Percentiles rank a stretch among this genome's conserved stretches.
Evolutionary conservation across 2,888 invertebrate species (phyloP).

Genomic region (Leucoma salicis): DNA sequence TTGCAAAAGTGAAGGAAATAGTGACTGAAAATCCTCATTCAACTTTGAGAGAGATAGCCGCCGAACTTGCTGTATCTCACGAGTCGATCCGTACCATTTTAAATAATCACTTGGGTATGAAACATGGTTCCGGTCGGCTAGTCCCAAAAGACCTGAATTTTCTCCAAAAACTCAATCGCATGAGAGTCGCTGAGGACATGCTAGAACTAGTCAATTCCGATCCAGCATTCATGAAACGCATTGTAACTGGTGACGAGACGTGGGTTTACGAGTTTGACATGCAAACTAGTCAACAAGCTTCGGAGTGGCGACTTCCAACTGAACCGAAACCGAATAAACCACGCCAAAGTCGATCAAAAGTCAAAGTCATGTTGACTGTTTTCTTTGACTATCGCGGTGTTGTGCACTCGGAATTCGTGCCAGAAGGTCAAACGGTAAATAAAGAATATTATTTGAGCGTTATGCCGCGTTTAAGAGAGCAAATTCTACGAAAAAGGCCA

Average conservation of each 20-base stretch:
- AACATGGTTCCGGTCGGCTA: conserved; percentile 26
- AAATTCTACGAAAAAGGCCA: neutral
- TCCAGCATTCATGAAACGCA: conserved; percentile 24
- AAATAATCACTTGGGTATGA: conserved; percentile 4
- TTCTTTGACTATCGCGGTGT: neutral
- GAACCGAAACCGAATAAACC: neutral
- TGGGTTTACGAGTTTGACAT: conserved; percentile 14
- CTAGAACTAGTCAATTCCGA: conserved; percentile 19
- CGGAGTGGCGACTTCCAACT: neutral
- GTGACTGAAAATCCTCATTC: too few species aligned
- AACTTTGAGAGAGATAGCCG: too few species aligned
- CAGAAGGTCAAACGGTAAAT: neutral
- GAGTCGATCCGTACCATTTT: neutral
- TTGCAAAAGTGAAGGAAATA: neutral
- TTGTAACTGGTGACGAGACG: conserved; percentile 25
- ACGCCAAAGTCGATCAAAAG: neutral
- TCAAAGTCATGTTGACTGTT: neutral
- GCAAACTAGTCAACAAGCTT: neutral
- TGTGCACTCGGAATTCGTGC: neutral
- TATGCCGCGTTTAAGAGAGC: too few species aligned
- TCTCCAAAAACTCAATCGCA: conserved; percentile 23
- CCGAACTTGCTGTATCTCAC: neutral
- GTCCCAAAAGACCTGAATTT: conserved; percentile 18
- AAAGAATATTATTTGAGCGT: too few species aligned
- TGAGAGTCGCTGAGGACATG: conserved; percentile 8